Evolutionary conservation across 2,888 invertebrate genomes (phyloP), one percentile per base, ranked within the genome.

Genomic region (Drosophila koepferae): DNA sequence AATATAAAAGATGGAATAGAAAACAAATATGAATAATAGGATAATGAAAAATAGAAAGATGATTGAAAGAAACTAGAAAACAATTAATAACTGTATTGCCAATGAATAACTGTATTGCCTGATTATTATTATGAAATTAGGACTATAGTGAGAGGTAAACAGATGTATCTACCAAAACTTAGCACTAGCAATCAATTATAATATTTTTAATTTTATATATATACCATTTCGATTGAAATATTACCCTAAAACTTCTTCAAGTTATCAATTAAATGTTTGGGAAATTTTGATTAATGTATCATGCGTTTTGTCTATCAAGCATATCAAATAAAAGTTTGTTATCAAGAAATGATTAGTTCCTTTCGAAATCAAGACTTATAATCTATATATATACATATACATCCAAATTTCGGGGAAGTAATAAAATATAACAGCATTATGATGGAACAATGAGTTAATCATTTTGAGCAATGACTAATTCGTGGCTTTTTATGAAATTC

Each of bases 391-490:
- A 18, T 18, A 14, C 0, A 49, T 18, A 34, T 49, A 9, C 49
- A 49, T 14, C 0, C 34, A 18, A 34, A 34, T 38, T 54, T 54
- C 31, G 6, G 14, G 59, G 53, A 66, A 59, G 4, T 38, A 31
- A 49, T 55, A 41, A 56, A 41, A 14, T n/a, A 10, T 5, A 34
- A 9, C 20, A 16, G n/a, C 16, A 40, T 67, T 60, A 34, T 46
- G 9, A 49, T 18, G 49, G 18, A 43, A 9, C 7, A 23, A 14
- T 12, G 46, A 41, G 23, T 46, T 23, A 23, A 46, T 46, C 28
- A 46, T 8, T 16, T 8, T 16, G 8, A 16, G 23, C 1, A 49
- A 7, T 71, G 70, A 68, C 51, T 68, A 61, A 68, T 44, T 58
- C 14, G 41, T 31, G 8, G 1, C 6, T 14, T 16, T 28, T 36